Conservation (phyloP, 2,113 vertebrate genomes). For the Oryzias javanicus region DNA sequence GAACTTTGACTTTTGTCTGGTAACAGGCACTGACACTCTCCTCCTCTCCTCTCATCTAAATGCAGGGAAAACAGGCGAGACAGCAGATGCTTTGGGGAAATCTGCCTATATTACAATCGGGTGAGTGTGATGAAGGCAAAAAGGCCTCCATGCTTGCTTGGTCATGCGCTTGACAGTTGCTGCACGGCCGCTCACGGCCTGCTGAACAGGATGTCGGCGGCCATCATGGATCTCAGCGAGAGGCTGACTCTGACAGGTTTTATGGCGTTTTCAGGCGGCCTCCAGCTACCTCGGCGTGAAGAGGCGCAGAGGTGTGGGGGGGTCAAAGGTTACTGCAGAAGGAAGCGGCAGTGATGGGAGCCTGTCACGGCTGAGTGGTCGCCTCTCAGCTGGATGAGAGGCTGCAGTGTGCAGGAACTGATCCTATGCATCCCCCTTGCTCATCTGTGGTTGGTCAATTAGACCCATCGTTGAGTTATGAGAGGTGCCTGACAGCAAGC, state of each 20-base stretch:
- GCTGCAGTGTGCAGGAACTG: constrained; percentile 79
- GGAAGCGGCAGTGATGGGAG: constrained; percentile 85
- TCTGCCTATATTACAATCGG: constrained; percentile 71
- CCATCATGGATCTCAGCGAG: constrained; percentile 78
- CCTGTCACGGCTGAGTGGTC: constrained; percentile 82
- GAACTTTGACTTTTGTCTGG: constrained; percentile 7
- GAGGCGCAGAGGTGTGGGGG: constrained; percentile 56
- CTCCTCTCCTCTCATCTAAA: constrained; percentile 72
- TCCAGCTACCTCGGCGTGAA: constrained; percentile 67
- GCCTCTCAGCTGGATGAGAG: constrained; percentile 12
- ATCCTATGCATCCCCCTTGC: constrained; percentile 78
- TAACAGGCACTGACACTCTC: constrained; percentile 73
- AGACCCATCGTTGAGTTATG: constrained; percentile 83
- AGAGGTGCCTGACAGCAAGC: constrained; percentile 82
- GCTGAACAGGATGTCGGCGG: constrained; percentile 78
- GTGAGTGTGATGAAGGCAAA: constrained; percentile 4
- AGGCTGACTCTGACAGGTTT: constrained; percentile 79
- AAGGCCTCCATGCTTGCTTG: constrained; percentile 74
- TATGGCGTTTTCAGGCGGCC: constrained; percentile 24
- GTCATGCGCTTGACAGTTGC: constrained; percentile 77
- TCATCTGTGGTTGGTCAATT: constrained; percentile 82
- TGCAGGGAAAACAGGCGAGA: constrained; percentile 56
- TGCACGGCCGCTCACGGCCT: constrained; percentile 72
- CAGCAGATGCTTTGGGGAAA: constrained; percentile 36
- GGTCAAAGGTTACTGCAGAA: constrained; percentile 84